phyloP scores from a whole-genome alignment of 1,140 invertebrate species.

The Sycophila sp. region DNA sequence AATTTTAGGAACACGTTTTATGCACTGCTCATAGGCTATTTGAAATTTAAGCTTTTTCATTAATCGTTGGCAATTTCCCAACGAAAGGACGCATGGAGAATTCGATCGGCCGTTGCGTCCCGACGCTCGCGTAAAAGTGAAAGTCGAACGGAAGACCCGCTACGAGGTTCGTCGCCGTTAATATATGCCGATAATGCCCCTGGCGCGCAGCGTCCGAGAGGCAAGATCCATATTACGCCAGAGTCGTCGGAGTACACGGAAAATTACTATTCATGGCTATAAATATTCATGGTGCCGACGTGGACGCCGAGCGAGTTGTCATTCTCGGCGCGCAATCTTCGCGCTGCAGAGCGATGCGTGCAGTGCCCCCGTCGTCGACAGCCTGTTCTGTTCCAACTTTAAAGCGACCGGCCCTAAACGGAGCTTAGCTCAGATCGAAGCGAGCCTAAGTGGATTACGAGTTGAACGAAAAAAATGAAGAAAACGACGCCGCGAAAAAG shows the following conservation, averaged over 20 bases:
- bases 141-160: neutral
- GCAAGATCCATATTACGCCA: neutral
- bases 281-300: neutral
- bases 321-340: neutral
- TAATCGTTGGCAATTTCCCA: no score
- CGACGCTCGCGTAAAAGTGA: constrained; percentile 19
- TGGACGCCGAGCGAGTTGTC: no score
- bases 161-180: neutral
- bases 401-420: neutral
- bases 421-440: neutral
- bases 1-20: no score
- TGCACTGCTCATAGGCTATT: no score
- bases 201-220: neutral
- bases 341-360: neutral
- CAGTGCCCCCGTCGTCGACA: neutral
- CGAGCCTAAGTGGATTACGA: neutral
- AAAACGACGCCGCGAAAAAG: constrained; percentile 9
- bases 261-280: constrained; percentile 10
- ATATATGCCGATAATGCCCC: neutral
- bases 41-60: no score
- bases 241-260: neutral
- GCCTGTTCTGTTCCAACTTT: neutral
- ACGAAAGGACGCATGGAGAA: no score
- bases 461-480: neutral
- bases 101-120: constrained; percentile 25